A percentile compares a stretch with the other conserved stretches of the same genome.
Evolutionary conservation across 2,888 invertebrate genomes (phyloP).

Genomic region (Drosophila peninsularis): DNA sequence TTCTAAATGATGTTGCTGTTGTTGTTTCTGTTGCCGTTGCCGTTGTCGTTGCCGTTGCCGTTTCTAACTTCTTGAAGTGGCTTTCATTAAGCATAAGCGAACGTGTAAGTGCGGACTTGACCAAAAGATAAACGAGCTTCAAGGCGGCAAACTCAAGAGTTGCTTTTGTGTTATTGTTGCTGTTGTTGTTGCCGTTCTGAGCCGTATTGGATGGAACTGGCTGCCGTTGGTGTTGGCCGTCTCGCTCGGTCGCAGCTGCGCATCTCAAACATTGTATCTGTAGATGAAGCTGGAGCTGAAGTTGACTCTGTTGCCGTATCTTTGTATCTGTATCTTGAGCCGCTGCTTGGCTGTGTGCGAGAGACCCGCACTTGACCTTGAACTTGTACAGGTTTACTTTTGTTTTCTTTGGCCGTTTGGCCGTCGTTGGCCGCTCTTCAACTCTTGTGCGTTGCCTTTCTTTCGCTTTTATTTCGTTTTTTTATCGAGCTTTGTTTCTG

Average conservation of each 20-base stretch:
- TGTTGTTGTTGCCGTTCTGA: conserved; percentile 19
- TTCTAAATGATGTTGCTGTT: conserved; percentile 12
- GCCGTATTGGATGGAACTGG: conserved; percentile 23
- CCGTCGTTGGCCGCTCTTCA: conserved; percentile 37
- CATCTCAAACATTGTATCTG: conserved; percentile 51
- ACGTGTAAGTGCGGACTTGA: conserved; percentile 25
- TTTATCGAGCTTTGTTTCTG: conserved; percentile 1
- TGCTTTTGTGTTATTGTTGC: conserved; percentile 29
- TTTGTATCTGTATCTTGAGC: conserved; percentile 31
- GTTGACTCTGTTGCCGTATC: conserved; percentile 9
- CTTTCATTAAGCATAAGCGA: conserved; percentile 37
- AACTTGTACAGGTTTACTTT: conserved; percentile 80
- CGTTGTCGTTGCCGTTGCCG: conserved; percentile 2
- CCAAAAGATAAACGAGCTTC: conserved; percentile 39
- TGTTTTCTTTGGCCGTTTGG: conserved; percentile 72
- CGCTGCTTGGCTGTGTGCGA: conserved; percentile 20
- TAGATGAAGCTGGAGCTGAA: conserved; percentile 10
- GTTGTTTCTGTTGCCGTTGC: conserved; percentile 5
- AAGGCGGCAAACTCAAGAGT: conserved; percentile 49
- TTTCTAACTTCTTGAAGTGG: conserved; percentile 31
- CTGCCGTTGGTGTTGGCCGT: conserved; percentile 14
- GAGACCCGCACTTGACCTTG: conserved; percentile 74
- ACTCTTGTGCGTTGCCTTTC: conserved; percentile 32
- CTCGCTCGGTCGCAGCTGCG: conserved; percentile 48
- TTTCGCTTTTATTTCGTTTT: conserved; percentile 8